A percentile compares a stretch with the other conserved stretches of the same genome.
phyloP scores from a whole-genome alignment of 2,113 vertebrate genomes.

The Origma solitaria region DNA sequence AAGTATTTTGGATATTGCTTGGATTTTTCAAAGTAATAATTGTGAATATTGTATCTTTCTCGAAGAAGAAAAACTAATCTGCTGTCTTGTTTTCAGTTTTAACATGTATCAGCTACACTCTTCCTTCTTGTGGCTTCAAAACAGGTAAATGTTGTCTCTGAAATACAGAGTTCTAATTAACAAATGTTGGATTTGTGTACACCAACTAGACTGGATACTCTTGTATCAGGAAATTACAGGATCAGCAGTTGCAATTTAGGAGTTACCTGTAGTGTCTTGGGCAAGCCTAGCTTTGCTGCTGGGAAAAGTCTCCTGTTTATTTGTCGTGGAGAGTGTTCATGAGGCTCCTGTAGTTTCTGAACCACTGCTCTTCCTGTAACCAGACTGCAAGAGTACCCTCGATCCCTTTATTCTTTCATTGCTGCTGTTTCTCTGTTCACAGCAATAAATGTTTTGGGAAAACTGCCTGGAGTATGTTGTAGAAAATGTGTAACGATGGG shows the following conservation, averaged over 20 bases:
- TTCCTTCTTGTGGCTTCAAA: accelerated
- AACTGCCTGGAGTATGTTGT: accelerated
- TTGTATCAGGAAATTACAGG: not conserved
- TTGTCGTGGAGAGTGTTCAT: not conserved
- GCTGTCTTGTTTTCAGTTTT: not conserved
- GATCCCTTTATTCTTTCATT: accelerated
- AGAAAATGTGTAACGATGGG: accelerated
- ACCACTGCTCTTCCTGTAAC: not conserved
- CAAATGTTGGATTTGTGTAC: accelerated
- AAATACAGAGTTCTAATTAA: accelerated
- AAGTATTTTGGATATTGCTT: not conserved
- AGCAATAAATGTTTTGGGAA: not conserved
- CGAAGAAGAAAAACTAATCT: accelerated
- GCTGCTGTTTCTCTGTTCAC: not conserved
- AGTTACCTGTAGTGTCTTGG: not conserved
- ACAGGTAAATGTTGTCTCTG: not conserved
- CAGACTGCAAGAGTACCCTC: accelerated
- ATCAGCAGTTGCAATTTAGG: not conserved
- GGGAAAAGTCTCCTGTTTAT: not conserved
- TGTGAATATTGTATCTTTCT: not conserved
- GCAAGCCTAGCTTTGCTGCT: accelerated
- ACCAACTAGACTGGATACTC: accelerated
- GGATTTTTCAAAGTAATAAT: accelerated
- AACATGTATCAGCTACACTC: accelerated
- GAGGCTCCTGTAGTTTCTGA: not conserved